Evolutionary conservation across 2,113 vertebrate genomes (phyloP), one percentile per base, ranked within the genome.

Genomic region (Zapus hudsonius): DNA sequence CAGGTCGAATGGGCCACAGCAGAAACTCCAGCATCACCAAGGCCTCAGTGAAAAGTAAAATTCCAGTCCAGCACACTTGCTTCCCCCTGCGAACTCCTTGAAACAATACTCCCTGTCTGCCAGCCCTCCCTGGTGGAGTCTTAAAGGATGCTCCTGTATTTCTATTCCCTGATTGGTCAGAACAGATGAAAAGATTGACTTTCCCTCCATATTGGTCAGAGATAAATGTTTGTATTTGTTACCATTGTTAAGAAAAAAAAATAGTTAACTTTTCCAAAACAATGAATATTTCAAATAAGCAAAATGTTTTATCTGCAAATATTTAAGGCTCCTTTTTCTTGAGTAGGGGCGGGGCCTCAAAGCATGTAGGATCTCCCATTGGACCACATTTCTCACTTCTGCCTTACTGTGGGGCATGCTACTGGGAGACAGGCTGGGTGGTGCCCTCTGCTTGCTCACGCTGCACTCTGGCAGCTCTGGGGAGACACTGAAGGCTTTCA

Each of bases 231-330:
- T 87, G 4, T 2, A 59, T 27, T 83, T 91, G 55, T 79, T 92
- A 84, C 82, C 16, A 52, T 3, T 73, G 31, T 61, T 85, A 87
- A 55, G 33, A n/a, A 36, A 94, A 64, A 73, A 38, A 88, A 85
- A 31, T 27, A 52, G 52, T 38, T 89, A 95, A 84, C 36, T 2
- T 89, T 72, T 90, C 57, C 27, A 76, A 86, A 90, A 64, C 52
- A 92, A 27, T 5, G 75, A 76, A 82, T 27, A 11, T 70, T 91
- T 61, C 33, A 8, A 64, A 59, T 38, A 91, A 44, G 38, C 44
- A 79, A 59, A 42, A 85, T 44, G 25, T 80, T 87, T 47, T 66
- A n/a, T 55, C 78, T 74, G 42, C 57, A 87, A 64, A 44, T n/a
- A 64, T n/a, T 76, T 27, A 22, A 3, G 2, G 67, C 3, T 52